phyloP scores from a whole-genome alignment of 37 sponge, comb jelly and placozoan species.

The Crambe crambe region DNA sequence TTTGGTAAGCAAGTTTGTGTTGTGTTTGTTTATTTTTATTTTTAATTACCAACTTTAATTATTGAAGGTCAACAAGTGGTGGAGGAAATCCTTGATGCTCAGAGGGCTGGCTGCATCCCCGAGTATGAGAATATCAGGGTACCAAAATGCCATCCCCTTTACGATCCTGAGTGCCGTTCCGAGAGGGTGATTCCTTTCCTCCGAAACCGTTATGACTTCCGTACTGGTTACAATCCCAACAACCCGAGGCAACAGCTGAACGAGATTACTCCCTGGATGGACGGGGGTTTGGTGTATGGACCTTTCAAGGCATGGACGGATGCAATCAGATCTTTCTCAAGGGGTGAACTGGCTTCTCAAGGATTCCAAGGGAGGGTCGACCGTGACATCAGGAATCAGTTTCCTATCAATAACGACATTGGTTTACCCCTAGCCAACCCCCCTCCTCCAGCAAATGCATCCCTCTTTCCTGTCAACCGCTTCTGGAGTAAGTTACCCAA shows the following conservation, averaged over 20 bases:
- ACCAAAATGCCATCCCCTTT: conserved; percentile 83
- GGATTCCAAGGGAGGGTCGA: neutral
- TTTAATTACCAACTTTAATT: neutral
- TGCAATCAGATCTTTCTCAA: conserved; percentile 55
- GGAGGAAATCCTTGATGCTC: conserved; percentile 91
- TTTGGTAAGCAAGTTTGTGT: conserved; percentile 63
- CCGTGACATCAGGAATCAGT: neutral
- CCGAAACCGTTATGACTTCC: conserved; percentile 77
- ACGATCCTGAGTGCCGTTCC: conserved; percentile 73
- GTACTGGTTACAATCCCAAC: conserved; percentile 86
- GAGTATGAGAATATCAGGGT: conserved; percentile 89
- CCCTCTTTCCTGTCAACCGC: conserved; percentile 75
- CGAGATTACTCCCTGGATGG: conserved; percentile 95
- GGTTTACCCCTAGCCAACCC: conserved; percentile 93
- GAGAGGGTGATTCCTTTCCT: conserved; percentile 82
- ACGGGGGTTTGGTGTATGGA: conserved; percentile 93
- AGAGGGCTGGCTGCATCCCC: conserved; percentile 89
- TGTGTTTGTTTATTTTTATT: neutral
- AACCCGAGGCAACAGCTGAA: conserved; percentile 94
- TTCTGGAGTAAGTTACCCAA: conserved; percentile 85
- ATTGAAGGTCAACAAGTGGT: conserved; percentile 91
- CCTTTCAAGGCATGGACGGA: conserved; percentile 95
- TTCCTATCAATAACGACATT: conserved; percentile 60
- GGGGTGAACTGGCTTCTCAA: conserved; percentile 58
- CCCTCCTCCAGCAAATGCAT: conserved; percentile 79